These are phyloP conservation scores for Lota lota DNA, from an alignment of 2,113 vertebrate species.

Conservation along the genomic window DNA sequence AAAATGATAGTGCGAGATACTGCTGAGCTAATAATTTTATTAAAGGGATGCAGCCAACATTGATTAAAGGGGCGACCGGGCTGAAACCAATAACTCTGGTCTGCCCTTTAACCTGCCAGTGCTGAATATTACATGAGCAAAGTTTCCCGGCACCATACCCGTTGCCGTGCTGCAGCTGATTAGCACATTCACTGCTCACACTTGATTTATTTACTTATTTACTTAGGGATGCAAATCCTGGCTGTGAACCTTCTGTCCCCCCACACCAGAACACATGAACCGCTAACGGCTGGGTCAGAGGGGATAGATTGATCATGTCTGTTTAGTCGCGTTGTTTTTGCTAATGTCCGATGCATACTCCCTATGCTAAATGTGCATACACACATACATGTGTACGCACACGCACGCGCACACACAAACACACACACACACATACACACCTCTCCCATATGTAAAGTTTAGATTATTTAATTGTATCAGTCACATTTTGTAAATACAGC, in stretches of 20 bases:
- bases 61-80: constrained; percentile 81
- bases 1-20: constrained; percentile 76
- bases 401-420: not conserved
- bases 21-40: constrained; percentile 84
- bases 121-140: constrained; percentile 83
- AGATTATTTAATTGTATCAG: too few relatives aligned
- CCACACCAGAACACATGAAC: constrained; percentile 64
- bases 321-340: constrained; percentile 58
- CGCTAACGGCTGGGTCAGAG: constrained; percentile 43
- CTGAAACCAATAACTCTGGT: constrained; percentile 80
- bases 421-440: constrained; percentile 3
- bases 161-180: constrained; percentile 69
- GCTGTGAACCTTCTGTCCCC: constrained; percentile 68
- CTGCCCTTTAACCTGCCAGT: constrained; percentile 76
- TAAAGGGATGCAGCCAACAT: constrained; percentile 82
- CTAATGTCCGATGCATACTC: constrained; percentile 73
- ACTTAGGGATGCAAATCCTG: constrained; percentile 80
- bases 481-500: too few relatives aligned
- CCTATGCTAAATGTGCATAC: constrained; percentile 30
- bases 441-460: not conserved
- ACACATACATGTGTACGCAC: constrained; percentile 11
- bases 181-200: constrained; percentile 73
- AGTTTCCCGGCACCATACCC: constrained; percentile 76
- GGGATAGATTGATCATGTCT: constrained; percentile 75
- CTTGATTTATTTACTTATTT: constrained; percentile 83